Evolutionary conservation across 92 coral and sea anemone species (phyloP).

Genomic region (Phymanthus crucifer): DNA sequence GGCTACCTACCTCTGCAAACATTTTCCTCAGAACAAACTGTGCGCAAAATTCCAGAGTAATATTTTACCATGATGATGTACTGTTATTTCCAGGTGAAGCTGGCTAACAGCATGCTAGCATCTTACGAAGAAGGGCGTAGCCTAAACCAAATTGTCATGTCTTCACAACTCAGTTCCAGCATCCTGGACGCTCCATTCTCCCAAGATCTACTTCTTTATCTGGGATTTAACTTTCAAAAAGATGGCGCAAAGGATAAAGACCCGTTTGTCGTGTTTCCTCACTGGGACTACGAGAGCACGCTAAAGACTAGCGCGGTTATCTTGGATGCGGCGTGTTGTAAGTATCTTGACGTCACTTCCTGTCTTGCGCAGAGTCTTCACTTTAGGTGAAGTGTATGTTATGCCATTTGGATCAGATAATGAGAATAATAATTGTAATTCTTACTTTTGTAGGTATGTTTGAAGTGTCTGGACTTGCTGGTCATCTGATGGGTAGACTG

Average conservation of each 20-base stretch:
- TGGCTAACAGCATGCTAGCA: slow-evolving; percentile 68
- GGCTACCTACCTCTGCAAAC: too few species aligned
- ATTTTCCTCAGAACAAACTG: too few species aligned
- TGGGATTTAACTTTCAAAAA: slow-evolving; percentile 76
- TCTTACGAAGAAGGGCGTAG: slow-evolving; percentile 58
- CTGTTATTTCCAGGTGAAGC: slow-evolving; percentile 33
- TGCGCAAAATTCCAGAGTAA: too few species aligned
- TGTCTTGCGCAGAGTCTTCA: not conserved
- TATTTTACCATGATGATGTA: not conserved
- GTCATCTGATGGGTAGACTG: slow-evolving; percentile 49
- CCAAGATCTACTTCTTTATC: slow-evolving; percentile 47
- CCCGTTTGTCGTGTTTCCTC: slow-evolving; percentile 77
- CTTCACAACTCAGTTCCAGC: slow-evolving; percentile 69
- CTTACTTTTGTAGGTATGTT: slow-evolving; percentile 40
- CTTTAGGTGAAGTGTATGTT: too few species aligned
- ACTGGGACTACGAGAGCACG: slow-evolving; percentile 80
- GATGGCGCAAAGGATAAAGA: slow-evolving; percentile 68
- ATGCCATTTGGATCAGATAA: not conserved
- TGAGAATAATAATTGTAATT: too few species aligned
- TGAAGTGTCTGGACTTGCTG: slow-evolving; percentile 45
- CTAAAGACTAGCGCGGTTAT: slow-evolving; percentile 49
- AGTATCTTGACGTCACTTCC: slow-evolving; percentile 20
- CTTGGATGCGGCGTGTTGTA: slow-evolving; percentile 66
- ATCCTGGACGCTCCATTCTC: slow-evolving; percentile 59
- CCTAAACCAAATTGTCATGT: slow-evolving; percentile 68